These are phyloP conservation scores for Metaphire vulgaris DNA, from an alignment of 1,140 invertebrate species.

Conservation along the genomic window DNA sequence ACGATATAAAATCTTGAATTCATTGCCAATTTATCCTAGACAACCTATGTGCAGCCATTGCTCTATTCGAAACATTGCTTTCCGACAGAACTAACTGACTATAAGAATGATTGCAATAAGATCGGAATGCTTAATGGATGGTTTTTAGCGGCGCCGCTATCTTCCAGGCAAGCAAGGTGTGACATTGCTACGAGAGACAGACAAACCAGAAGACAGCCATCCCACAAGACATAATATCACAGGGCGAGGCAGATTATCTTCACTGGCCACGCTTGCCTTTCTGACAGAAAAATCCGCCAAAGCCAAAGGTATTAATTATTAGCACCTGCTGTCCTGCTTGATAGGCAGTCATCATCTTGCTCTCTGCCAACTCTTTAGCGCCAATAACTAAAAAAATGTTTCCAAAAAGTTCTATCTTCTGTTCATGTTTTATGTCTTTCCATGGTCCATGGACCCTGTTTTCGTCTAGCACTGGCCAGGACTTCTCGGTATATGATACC, in stretches of 20 bases:
- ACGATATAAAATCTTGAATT: too few species aligned
- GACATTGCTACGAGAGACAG: neutral
- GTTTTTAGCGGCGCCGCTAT: neutral
- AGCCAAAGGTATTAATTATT: neutral
- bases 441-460: too few species aligned
- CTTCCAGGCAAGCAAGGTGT: neutral
- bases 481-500: too few species aligned
- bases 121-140: neutral
- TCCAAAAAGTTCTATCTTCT: neutral
- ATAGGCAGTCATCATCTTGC: neutral
- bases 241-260: neutral
- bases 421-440: neutral
- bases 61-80: neutral
- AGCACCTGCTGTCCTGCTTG: too few species aligned
- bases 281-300: neutral
- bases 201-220: neutral
- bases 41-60: neutral
- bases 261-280: neutral
- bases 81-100: neutral
- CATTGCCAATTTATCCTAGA: too few species aligned
- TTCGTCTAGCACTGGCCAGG: too few species aligned
- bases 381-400: neutral
- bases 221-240: neutral
- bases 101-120: neutral
- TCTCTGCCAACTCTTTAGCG: neutral